phyloP scores from a whole-genome alignment of 2,113 vertebrate genomes.

The Bucco capensis region DNA sequence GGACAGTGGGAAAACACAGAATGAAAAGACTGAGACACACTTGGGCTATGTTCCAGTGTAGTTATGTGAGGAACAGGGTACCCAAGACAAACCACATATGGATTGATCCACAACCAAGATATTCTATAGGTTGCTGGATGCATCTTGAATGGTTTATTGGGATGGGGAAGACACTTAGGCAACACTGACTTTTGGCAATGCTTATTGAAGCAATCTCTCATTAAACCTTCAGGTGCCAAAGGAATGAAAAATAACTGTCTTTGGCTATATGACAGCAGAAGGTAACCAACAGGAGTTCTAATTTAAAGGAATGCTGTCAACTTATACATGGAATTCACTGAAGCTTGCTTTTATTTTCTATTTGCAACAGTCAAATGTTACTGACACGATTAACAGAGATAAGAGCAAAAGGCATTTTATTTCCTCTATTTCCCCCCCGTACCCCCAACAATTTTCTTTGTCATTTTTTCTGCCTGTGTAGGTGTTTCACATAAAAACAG shows the following conservation, averaged over 20 bases:
- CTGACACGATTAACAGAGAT: not conserved
- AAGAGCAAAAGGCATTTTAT: not conserved
- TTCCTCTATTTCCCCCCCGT: too few relatives aligned
- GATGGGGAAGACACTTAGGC: not conserved
- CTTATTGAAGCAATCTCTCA: not conserved
- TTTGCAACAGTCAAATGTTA: too few relatives aligned
- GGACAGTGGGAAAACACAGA: not conserved
- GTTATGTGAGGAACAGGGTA: not conserved
- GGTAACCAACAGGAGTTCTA: not conserved
- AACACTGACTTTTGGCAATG: not conserved
- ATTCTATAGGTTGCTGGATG: not conserved
- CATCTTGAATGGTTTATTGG: rapidly evolving
- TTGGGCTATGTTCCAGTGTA: rapidly evolving
- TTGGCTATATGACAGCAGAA: not conserved
- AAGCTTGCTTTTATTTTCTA: not conserved
- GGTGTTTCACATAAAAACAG: not conserved
- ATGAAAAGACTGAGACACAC: not conserved
- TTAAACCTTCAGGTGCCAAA: not conserved
- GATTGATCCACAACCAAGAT: not conserved
- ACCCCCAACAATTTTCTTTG: not conserved
- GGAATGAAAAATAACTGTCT: not conserved
- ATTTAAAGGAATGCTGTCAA: not conserved
- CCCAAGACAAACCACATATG: not conserved
- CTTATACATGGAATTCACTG: not conserved
- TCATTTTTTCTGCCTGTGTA: not conserved